A percentile compares a stretch with the other conserved stretches of the same genome.
These are phyloP conservation scores for Oligia fasciuncula DNA, from an alignment of 2,888 invertebrate species.

Conservation along the genomic window DNA sequence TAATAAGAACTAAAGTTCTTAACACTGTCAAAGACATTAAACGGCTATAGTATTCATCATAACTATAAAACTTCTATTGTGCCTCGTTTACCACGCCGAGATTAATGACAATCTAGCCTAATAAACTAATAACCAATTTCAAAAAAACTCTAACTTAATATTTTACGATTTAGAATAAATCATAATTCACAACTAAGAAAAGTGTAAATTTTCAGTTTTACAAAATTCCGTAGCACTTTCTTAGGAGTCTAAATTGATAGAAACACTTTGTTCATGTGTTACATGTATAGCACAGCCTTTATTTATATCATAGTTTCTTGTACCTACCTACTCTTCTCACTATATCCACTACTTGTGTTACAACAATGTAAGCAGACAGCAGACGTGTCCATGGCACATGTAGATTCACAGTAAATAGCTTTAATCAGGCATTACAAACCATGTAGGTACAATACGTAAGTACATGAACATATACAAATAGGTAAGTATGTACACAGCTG, in stretches of 20 bases:
- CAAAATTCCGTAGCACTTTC: background rate
- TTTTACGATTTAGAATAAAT: background rate
- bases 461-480: background rate
- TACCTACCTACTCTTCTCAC: background rate
- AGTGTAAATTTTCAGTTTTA: background rate
- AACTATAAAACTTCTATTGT: background rate
- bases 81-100: too few relatives aligned
- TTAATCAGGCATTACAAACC: slow-evolving; percentile 11
- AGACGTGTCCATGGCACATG: background rate
- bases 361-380: background rate
- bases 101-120: background rate
- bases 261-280: background rate
- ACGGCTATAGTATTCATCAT: background rate
- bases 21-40: too few relatives aligned
- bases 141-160: background rate
- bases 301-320: background rate
- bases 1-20: background rate
- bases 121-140: background rate
- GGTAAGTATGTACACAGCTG: slow-evolving; percentile 13
- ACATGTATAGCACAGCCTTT: background rate
- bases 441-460: background rate
- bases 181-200: background rate
- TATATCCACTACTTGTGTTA: background rate
- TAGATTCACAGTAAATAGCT: background rate
- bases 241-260: background rate